Base-by-base conservation (phyloP, 2,113 vertebrate genomes). In the Crotophaga sulcirostris region DNA sequence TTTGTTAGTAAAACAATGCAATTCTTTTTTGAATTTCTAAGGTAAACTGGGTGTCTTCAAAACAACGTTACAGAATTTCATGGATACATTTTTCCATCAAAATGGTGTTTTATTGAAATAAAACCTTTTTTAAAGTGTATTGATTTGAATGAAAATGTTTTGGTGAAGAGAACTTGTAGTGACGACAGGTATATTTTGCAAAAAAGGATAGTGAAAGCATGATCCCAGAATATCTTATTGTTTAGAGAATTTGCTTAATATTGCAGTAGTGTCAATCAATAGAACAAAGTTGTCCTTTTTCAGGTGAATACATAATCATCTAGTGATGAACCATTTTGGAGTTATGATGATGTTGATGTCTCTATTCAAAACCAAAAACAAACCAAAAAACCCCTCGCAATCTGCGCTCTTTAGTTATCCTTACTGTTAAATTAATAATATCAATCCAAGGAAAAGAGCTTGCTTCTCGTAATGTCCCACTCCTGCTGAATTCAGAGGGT, bases 371-470 rank as follows among this genome's bases (percentile, higher is more conserved):
- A 88, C 90, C 25, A 84, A 56, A 74, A 84, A 16, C 14, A 84
- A 74, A 62, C 58, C 54, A 6, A 28, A 59, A 72, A 66, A 60
- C 34, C 64, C 34, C 25, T 83, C 19, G 16, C 51, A 59, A 54
- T 77, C 38, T 60, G 10, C 64, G 33, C 49, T 75, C 26, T 67
- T 82, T 47, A 44, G 23, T 78, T 84, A 56, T 70, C 34, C 52
- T 91, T 80, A 62, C 45, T 59, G 18, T 64, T 90, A 74, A 90
- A 89, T 95, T 74, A 87, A 75, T 87, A 85, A 58, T 38, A 86
- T 47, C 56, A 70, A 52, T 70, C 51, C 66, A 86, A 70, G 12
- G 25, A 90, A 78, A 78, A 66, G 28, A 87, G 23, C n/a, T 44
- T 4, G 1, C 31, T 88, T 60, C 56, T 70, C 1, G 2, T 83